A percentile compares a stretch with the other conserved stretches of the same genome.
Evolutionary conservation across 1,140 invertebrate species (phyloP).

Genomic region (Drosophila neocordata): DNA sequence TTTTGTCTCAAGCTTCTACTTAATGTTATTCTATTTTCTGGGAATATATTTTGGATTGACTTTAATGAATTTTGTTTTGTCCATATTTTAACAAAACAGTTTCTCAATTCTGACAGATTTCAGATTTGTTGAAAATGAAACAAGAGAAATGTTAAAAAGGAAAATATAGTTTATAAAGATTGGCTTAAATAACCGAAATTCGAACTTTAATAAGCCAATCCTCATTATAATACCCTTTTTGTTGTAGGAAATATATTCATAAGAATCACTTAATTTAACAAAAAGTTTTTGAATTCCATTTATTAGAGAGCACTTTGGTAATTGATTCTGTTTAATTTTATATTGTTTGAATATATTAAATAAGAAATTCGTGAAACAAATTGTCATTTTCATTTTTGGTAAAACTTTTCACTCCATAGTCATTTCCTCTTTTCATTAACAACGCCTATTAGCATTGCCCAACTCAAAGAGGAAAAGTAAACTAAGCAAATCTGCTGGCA

Average conservation of each 20-base stretch:
- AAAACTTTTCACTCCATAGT: background rate
- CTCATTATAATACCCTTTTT: no score
- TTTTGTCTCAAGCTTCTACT: background rate
- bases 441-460: conserved; percentile 24
- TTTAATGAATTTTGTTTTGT: background rate
- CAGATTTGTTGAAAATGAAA: background rate
- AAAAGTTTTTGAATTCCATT: background rate
- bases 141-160: background rate
- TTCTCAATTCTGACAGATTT: background rate
- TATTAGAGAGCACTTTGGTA: background rate
- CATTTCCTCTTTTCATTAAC: conserved; percentile 10
- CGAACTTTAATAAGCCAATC: no score
- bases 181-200: no score
- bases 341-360: background rate
- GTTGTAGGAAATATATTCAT: conserved; percentile 2
- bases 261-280: background rate
- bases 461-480: conserved; percentile 33
- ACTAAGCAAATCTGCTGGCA: conserved; percentile 62
- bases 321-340: conserved; percentile 2
- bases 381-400: conserved; percentile 1
- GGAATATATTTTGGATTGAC: background rate
- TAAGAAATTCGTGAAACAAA: background rate
- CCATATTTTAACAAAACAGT: background rate
- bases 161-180: no score
- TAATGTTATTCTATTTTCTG: background rate